Percentiles rank a stretch among this genome's conserved stretches.
These are phyloP conservation scores for Oxycera nigricornis DNA, from an alignment of 2,888 invertebrate genomes.

Conservation along the genomic window DNA sequence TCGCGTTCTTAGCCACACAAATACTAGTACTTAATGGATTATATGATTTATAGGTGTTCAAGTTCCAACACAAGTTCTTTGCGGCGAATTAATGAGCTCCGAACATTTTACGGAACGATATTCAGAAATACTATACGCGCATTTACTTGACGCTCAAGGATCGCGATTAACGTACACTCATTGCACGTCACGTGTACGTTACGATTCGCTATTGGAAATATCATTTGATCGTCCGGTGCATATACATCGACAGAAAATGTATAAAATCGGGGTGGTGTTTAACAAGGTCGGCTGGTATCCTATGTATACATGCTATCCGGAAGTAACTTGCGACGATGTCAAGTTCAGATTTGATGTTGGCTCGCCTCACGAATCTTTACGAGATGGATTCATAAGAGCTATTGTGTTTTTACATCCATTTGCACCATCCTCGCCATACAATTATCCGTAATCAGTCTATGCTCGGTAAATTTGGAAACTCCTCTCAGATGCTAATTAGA, in stretches of 20 bases:
- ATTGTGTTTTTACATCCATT: slow-evolving; percentile 71
- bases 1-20: not conserved
- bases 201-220: slow-evolving; percentile 77
- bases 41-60: slow-evolving; percentile 61
- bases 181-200: slow-evolving; percentile 79
- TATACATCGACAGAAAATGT: slow-evolving; percentile 73
- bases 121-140: slow-evolving; percentile 81
- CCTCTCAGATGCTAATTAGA: too few relatives aligned
- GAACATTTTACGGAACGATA: slow-evolving; percentile 64
- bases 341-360: slow-evolving; percentile 80
- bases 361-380: slow-evolving; percentile 72
- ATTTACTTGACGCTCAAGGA: slow-evolving; percentile 80
- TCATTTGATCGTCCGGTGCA: slow-evolving; percentile 81
- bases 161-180: slow-evolving; percentile 82
- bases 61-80: slow-evolving; percentile 76
- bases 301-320: slow-evolving; percentile 74
- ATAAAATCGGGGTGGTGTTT: slow-evolving; percentile 82
- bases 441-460: too few relatives aligned
- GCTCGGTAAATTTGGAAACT: too few relatives aligned
- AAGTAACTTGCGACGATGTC: slow-evolving; percentile 73
- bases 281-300: slow-evolving; percentile 85
- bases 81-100: slow-evolving; percentile 59
- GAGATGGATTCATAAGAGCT: slow-evolving; percentile 79
- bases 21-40: too few relatives aligned
- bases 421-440: slow-evolving; percentile 51